These are phyloP conservation scores for Neofelis nebulosa DNA, from an alignment of 2,113 vertebrate genomes.

Conservation along the genomic window DNA sequence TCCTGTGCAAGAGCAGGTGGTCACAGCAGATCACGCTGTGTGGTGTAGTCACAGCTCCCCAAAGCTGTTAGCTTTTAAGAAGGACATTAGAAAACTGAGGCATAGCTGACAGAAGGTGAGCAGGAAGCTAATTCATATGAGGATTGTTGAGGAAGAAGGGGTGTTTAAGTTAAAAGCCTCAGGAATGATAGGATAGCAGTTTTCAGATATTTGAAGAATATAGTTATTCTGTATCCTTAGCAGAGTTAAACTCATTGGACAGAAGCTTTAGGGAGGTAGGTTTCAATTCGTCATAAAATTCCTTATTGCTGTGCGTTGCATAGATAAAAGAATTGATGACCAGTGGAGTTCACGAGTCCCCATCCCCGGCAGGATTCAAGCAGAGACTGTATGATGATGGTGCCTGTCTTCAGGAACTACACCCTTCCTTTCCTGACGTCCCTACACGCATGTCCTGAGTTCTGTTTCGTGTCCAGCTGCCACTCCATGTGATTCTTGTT, in stretches of 20 bases:
- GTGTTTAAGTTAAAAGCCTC: neutral
- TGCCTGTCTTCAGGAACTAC: accelerated
- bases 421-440: neutral
- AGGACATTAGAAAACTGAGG: neutral
- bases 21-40: neutral
- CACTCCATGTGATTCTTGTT: neutral
- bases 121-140: neutral
- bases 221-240: neutral
- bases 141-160: neutral
- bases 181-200: neutral
- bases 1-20: neutral
- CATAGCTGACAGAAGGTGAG: neutral
- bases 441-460: neutral
- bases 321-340: neutral
- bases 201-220: neutral
- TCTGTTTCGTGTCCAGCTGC: neutral
- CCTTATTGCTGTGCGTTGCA: neutral
- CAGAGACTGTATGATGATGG: neutral
- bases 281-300: neutral
- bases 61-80: neutral
- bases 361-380: neutral
- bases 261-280: neutral
- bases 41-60: neutral
- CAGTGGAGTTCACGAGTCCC: neutral
- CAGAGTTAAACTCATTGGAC: neutral